phyloP scores from a whole-genome alignment of 2,797 vertebrate species.

The Tenualosa thibaudeaui region DNA sequence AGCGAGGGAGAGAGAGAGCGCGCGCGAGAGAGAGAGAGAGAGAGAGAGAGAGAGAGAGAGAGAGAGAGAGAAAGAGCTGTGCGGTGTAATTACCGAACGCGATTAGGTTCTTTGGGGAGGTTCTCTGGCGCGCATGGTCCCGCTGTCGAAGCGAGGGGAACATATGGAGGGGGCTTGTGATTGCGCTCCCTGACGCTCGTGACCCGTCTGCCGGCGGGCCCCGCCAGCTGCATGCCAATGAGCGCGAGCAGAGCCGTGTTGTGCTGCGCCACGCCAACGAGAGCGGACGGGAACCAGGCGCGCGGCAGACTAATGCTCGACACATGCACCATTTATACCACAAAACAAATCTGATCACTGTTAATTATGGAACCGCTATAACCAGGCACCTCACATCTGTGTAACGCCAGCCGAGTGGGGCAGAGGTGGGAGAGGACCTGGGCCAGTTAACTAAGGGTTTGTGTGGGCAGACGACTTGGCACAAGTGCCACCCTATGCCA shows the following conservation, averaged over 20 bases:
- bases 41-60: conserved; percentile 41
- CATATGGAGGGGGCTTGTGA: conserved; percentile 98
- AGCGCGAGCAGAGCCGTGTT: conserved; percentile 72
- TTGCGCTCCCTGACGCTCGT: conserved; percentile 97
- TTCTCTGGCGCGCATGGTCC: conserved; percentile 92
- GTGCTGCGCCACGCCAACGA: too few species aligned
- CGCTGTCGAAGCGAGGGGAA: conserved; percentile 93
- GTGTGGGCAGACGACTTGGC: background rate
- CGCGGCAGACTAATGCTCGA: conserved; percentile 95
- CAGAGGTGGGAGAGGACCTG: conserved; percentile 66
- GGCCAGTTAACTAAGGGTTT: background rate
- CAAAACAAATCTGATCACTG: conserved; percentile 99
- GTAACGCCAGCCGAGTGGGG: conserved; percentile 77
- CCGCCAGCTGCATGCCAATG: conserved; percentile 97
- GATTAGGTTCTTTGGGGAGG: conserved; percentile 99
- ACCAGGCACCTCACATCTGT: conserved; percentile 91
- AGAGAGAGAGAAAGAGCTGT: conserved; percentile 36
- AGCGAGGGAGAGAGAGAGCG: conserved; percentile 40
- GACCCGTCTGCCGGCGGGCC: conserved; percentile 98
- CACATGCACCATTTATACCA: conserved; percentile 99
- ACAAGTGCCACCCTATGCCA: background rate
- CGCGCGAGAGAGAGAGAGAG: conserved; percentile 24
- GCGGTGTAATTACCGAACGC: conserved; percentile 99
- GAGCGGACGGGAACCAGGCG: background rate
- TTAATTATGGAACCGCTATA: conserved; percentile 98